A percentile compares a stretch with the other conserved stretches of the same genome.
Conservation (phyloP, 2,888 invertebrate genomes). For the Pomacea canaliculata region DNA sequence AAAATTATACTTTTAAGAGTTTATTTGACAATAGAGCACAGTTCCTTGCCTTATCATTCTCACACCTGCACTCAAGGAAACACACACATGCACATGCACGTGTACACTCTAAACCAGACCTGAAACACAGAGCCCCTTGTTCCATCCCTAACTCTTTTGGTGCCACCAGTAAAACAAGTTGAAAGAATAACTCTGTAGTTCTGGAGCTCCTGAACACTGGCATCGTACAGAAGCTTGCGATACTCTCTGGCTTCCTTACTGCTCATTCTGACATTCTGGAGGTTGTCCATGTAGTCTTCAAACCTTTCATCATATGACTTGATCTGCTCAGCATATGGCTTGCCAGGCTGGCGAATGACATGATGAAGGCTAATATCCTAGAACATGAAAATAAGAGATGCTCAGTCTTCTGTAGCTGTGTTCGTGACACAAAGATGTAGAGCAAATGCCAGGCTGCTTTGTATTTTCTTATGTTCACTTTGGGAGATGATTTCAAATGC, state of each 20-base stretch:
- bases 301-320: slow-evolving; percentile 33
- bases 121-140: slow-evolving; percentile 7
- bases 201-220: slow-evolving; percentile 38
- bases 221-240: slow-evolving; percentile 31
- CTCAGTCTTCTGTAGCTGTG: no score
- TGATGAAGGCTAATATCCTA: slow-evolving; percentile 45
- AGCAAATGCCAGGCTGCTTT: no score
- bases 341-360: slow-evolving; percentile 37
- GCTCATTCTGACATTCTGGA: slow-evolving; percentile 20
- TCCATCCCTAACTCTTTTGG: slow-evolving; percentile 17
- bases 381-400: background rate
- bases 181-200: slow-evolving; percentile 48
- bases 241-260: slow-evolving; percentile 37
- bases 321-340: slow-evolving; percentile 30
- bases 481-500: no score
- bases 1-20: no score
- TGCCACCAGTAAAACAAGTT: slow-evolving; percentile 43
- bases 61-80: background rate
- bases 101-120: background rate
- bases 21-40: no score
- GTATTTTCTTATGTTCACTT: no score
- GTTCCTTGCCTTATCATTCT: no score
- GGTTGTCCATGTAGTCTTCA: background rate
- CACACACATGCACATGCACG: background rate
- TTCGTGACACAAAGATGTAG: no score